Base-by-base conservation (phyloP, 2,888 invertebrate species). In the Drosophila borborema region DNA sequence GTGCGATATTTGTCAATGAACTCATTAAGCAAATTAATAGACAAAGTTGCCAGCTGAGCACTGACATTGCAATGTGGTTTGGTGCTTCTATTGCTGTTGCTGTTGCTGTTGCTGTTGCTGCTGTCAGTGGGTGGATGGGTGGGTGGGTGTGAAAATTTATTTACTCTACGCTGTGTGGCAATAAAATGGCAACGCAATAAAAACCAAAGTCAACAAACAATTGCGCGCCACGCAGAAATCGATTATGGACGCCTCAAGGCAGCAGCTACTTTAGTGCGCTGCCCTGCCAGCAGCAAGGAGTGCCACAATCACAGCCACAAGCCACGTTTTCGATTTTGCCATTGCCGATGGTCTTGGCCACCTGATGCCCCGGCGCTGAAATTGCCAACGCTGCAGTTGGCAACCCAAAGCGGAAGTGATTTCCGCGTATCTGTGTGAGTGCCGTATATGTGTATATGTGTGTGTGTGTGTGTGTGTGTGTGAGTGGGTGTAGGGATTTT, bases 171-270 rank as follows among this genome's bases (percentile, higher is more conserved):
- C 40, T 64, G 49, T 63, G 66, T 61, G 76, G 66, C 79, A 79
- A 81, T 82, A 86, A 83, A 85, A 81, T 75, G 80, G 73, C 91
- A 55, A 88, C 85, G 89, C 90, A 90, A 90, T 91, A 89, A 91
- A 91, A 90, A 86, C 88, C 90, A 91, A 91, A 90, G 84, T 91
- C 88, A 88, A 90, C 86, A 90, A 82, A 83, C 86, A 82, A 81
- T 84, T 80, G 79, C 82, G 70, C 63, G 68, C 61, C 73, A 53
- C 48, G 53, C 76, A 72, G 79, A 82, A 88, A 85, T 85, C 86
- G 85, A 86, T 85, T 85, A 85, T 86, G 81, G 80, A 74, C 80
- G 85, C 80, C 85, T 80, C 77, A 66, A 74, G 82, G 67, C 63
- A 49, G 20, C 38, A 71, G 69, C 68, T 41, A 46, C 60, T 31